phyloP scores from a whole-genome alignment of 2,113 vertebrate genomes.

The Corythornis madagascariensis region DNA sequence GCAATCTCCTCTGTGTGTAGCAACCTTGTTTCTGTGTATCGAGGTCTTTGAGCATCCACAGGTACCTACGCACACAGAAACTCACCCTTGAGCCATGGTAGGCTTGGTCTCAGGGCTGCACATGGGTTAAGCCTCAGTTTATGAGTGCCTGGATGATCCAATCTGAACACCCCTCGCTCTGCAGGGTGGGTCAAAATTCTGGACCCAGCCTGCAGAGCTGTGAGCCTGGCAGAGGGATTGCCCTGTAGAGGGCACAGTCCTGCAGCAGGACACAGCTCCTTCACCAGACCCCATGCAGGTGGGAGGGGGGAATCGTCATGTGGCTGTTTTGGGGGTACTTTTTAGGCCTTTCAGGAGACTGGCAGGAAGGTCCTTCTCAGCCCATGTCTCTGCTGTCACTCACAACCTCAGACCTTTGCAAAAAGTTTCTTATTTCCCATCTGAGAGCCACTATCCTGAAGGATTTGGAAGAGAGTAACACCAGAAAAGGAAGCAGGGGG shows the following conservation, averaged over 20 bases:
- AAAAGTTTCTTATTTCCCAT: not conserved
- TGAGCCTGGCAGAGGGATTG: not conserved
- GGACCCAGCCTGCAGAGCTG: not conserved
- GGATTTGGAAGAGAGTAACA: not conserved
- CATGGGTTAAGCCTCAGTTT: not conserved
- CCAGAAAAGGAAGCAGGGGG: not conserved
- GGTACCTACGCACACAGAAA: not conserved
- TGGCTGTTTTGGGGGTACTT: not conserved
- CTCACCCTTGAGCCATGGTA: rapidly evolving
- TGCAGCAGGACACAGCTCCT: not conserved
- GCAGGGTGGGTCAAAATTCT: not conserved
- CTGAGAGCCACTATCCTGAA: not conserved
- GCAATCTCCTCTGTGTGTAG: not conserved
- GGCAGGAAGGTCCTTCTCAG: not conserved
- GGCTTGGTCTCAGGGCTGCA: not conserved
- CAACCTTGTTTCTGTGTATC: not conserved
- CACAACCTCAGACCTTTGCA: not conserved
- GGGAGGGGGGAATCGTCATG: not conserved
- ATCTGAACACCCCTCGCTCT: not conserved
- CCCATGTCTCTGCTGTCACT: not conserved
- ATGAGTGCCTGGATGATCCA: not conserved
- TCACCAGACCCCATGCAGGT: not conserved
- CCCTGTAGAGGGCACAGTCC: not conserved
- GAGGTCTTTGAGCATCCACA: not conserved
- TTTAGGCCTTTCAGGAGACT: not conserved